Conservation (phyloP, 2,888 invertebrate species). For the Hesperia comma region DNA sequence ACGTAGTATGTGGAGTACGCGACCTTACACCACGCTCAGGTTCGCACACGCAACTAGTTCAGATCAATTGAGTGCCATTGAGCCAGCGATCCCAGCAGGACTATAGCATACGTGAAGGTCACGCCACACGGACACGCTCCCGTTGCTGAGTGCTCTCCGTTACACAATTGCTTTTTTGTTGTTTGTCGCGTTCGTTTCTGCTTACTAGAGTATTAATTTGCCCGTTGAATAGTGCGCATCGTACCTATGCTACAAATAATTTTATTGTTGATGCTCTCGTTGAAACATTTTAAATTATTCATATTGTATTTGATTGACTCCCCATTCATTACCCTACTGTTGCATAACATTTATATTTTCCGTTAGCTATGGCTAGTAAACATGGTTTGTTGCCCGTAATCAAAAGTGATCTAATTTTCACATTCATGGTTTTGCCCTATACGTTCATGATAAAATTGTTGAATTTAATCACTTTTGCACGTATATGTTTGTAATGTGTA, state of each 20-base stretch:
- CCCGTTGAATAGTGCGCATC: conserved; percentile 29
- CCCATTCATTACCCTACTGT: neutral
- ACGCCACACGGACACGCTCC: conserved; percentile 54
- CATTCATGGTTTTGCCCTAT: neutral
- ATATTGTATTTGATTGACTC: conserved; percentile 8
- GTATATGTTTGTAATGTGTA: conserved; percentile 13
- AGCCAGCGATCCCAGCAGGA: conserved; percentile 68
- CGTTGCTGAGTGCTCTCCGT: conserved; percentile 51
- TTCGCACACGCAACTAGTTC: conserved; percentile 78
- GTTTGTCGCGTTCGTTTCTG: conserved; percentile 33
- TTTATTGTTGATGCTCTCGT: conserved; percentile 10
- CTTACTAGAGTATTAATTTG: conserved; percentile 31
- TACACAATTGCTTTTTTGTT: conserved; percentile 47
- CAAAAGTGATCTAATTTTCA: conserved; percentile 25
- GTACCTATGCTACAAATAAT: conserved; percentile 20
- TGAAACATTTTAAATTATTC: conserved; percentile 2
- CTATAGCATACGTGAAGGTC: conserved; percentile 72
- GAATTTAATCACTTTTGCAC: conserved; percentile 36
- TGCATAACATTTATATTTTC: neutral
- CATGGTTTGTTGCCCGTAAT: conserved; percentile 17
- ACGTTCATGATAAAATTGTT: neutral
- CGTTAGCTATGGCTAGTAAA: conserved; percentile 19
- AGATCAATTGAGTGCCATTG: conserved; percentile 79
- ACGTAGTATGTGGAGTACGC: conserved; percentile 49
- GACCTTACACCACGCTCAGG: conserved; percentile 65